Percentiles rank a stretch among this genome's conserved stretches.
Evolutionary conservation across 2,113 vertebrate species (phyloP).

Genomic region (Neogale vison): DNA sequence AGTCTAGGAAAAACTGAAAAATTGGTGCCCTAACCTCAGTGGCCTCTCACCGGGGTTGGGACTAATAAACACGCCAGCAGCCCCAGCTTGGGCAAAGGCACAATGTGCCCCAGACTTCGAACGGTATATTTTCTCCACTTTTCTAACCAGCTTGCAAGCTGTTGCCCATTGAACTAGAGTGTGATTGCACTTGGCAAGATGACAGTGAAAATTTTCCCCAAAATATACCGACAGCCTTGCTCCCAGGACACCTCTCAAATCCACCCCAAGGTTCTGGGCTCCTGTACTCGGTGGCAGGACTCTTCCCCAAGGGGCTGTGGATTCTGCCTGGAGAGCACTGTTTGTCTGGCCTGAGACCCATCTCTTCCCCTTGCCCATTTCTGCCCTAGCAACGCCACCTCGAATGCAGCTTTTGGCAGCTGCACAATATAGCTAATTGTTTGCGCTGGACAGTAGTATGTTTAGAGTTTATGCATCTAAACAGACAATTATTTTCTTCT

Average conservation of each 20-base stretch:
- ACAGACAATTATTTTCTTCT: constrained; percentile 73
- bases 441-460: constrained; percentile 69
- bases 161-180: not conserved
- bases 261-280: not conserved
- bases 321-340: not conserved
- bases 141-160: constrained; percentile 50
- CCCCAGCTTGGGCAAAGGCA: not conserved
- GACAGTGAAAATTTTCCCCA: constrained; percentile 32
- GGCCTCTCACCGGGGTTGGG: not conserved
- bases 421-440: constrained; percentile 56
- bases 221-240: not conserved
- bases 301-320: not conserved
- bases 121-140: not conserved
- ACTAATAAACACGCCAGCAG: not conserved
- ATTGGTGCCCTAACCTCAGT: not conserved
- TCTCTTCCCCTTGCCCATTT: not conserved
- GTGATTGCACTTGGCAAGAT: constrained; percentile 50
- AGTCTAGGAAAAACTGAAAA: not conserved
- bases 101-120: not conserved
- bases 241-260: not conserved
- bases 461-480: constrained; percentile 66
- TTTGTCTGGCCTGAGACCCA: not conserved
- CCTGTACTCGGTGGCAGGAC: not conserved
- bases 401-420: constrained; percentile 44
- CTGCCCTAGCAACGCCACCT: constrained; percentile 29